These are phyloP conservation scores for Pseudolycoriella hygida DNA, from an alignment of 2,888 invertebrate genomes.

Conservation along the genomic window DNA sequence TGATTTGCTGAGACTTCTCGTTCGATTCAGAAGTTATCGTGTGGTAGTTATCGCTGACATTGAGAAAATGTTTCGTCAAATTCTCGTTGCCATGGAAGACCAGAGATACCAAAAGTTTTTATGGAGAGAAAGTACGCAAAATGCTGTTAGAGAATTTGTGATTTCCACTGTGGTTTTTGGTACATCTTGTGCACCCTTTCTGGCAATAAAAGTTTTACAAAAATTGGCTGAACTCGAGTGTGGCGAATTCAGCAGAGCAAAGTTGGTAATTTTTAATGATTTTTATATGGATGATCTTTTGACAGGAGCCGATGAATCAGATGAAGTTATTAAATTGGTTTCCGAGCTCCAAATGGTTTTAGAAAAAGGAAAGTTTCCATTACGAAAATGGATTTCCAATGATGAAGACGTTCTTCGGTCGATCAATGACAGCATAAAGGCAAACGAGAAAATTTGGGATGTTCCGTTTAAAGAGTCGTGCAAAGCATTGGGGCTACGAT, in stretches of 20 bases:
- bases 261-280: slow-evolving; percentile 1
- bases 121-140: slow-evolving; percentile 9
- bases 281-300: slow-evolving; percentile 13
- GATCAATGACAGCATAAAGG: background rate
- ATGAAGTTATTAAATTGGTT: slow-evolving; percentile 9
- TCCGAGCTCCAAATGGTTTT: slow-evolving; percentile 8
- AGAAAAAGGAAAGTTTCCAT: slow-evolving; percentile 7
- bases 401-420: background rate
- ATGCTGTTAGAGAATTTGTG: slow-evolving; percentile 11
- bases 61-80: slow-evolving; percentile 17
- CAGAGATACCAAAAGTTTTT: slow-evolving; percentile 14
- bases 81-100: slow-evolving; percentile 12
- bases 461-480: background rate
- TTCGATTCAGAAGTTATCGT: slow-evolving; percentile 9
- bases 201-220: slow-evolving; percentile 12
- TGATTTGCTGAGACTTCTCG: slow-evolving; percentile 11
- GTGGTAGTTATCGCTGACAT: slow-evolving; percentile 16
- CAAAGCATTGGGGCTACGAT: slow-evolving; percentile 2
- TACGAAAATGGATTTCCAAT: slow-evolving; percentile 5
- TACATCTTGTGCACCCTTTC: slow-evolving; percentile 12
- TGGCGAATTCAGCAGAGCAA: no score
- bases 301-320: slow-evolving; percentile 9
- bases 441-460: no score
- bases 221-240: slow-evolving; percentile 7
- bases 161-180: slow-evolving; percentile 14